Percentiles rank a stretch among this genome's conserved stretches.
These are phyloP conservation scores for Molorchus minor DNA, from an alignment of 2,888 invertebrate genomes.

Conservation along the genomic window DNA sequence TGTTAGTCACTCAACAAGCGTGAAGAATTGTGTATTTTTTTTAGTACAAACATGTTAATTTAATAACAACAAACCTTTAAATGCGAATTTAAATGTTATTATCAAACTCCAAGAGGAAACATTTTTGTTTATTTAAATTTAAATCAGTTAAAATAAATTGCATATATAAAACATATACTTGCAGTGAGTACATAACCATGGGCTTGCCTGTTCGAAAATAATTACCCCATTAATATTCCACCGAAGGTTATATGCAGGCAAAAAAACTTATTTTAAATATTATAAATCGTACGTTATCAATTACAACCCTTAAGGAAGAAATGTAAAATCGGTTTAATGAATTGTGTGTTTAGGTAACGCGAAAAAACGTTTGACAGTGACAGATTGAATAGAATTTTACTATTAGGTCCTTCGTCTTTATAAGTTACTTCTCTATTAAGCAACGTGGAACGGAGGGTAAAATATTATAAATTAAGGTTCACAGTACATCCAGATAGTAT, in stretches of 20 bases:
- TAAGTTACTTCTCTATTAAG: slow-evolving; percentile 9
- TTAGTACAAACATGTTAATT: neutral
- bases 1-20: neutral
- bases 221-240: slow-evolving; percentile 12
- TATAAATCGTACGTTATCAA: slow-evolving; percentile 14
- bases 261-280: slow-evolving; percentile 12
- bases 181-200: neutral
- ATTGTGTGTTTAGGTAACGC: slow-evolving; percentile 51
- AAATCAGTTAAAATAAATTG: slow-evolving; percentile 12
- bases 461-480: neutral
- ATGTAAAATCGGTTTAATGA: slow-evolving; percentile 51
- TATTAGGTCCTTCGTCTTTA: slow-evolving; percentile 30
- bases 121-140: slow-evolving; percentile 10
- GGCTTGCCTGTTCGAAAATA: slow-evolving; percentile 18
- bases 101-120: no score
- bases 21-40: neutral
- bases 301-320: slow-evolving; percentile 35
- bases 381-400: slow-evolving; percentile 50
- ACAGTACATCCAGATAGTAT: neutral
- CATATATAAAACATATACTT: slow-evolving; percentile 9
- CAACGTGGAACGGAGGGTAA: neutral
- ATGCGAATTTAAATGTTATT: neutral
- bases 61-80: neutral
- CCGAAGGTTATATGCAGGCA: neutral
- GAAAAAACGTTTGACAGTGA: slow-evolving; percentile 49